A percentile compares a stretch with the other conserved stretches of the same genome.
Evolutionary conservation across 1,140 invertebrate species (phyloP).

Genomic region (Leucophenga varia): DNA sequence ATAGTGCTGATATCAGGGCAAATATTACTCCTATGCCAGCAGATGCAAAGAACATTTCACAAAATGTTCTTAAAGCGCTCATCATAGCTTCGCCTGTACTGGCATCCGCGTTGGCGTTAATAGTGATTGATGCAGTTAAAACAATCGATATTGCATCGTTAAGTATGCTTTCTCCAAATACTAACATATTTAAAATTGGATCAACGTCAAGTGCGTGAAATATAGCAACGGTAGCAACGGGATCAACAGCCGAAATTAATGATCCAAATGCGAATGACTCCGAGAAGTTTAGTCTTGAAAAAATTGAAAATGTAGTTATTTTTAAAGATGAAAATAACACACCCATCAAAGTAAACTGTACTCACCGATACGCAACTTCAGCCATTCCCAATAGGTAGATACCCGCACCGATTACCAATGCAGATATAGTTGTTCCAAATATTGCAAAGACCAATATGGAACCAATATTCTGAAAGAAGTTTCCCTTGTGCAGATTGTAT

Average conservation of each 20-base stretch:
- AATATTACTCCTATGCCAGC: slow-evolving; percentile 95
- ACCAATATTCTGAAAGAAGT: slow-evolving; percentile 97
- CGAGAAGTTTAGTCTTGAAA: slow-evolving; percentile 75
- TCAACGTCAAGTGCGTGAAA: slow-evolving; percentile 94
- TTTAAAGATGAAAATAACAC: slow-evolving; percentile 90
- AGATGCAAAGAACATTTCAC: slow-evolving; percentile 97
- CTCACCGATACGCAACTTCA: slow-evolving; percentile 77
- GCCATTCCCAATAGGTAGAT: slow-evolving; percentile 91
- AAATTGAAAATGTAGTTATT: slow-evolving; percentile 90
- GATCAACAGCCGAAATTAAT: slow-evolving; percentile 92
- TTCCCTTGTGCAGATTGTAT: slow-evolving; percentile 95
- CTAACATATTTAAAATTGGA: slow-evolving; percentile 93
- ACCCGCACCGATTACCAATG: slow-evolving; percentile 86
- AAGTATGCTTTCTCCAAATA: slow-evolving; percentile 94
- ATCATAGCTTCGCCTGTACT: slow-evolving; percentile 80
- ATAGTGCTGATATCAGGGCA: slow-evolving; percentile 89
- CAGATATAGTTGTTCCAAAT: slow-evolving; percentile 91
- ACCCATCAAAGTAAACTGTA: slow-evolving; percentile 85
- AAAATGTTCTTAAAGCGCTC: slow-evolving; percentile 87
- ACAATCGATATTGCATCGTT: slow-evolving; percentile 99
- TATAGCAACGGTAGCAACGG: slow-evolving; percentile 96
- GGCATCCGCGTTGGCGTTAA: slow-evolving; percentile 37
- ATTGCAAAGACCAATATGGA: slow-evolving; percentile 94
- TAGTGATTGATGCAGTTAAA: slow-evolving; percentile 82
- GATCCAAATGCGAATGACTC: slow-evolving; percentile 97